Base-by-base conservation (phyloP, 2,797 vertebrate genomes). In the Strix occidentalis region DNA sequence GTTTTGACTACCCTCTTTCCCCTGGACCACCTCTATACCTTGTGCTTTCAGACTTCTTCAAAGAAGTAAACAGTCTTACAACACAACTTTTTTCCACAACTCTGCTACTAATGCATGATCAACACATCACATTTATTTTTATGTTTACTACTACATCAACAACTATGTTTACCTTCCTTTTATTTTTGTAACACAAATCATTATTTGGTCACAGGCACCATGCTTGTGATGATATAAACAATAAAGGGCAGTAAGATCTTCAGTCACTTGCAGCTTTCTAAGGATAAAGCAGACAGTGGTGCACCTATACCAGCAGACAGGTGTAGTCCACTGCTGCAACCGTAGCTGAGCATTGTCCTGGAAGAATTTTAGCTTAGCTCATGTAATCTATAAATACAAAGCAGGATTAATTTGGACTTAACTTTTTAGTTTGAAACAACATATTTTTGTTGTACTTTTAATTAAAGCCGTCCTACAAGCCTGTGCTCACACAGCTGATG, bases 291-390 rank as follows among this genome's bases (percentile, higher is more conserved):
- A 83, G 26, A 24, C 13, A 51, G 29, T 6, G 13, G 14, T 60
- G 31, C 56, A 46, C 8, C 19, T 45, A 26, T 35, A 37, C 10
- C 25, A 72, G 23, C 54, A 57, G 33, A 35, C 5, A 74, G 19
- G 5, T 50, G 13, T 25, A 63, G 16, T 39, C 39, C 2, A 0
- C 51, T 77, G 31, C 2, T 0, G 10, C 29, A 70, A 39, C 10
- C 61, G 16, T 43, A 80, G 16, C 28, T 63, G 29, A 80, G 13
- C 12, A 51, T 16, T 80, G 68, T 3, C 17, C 48, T 66, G 39
- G 84, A 90, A 64, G 3, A 35, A 57, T 54, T 76, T 87, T 70
- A 16, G 17, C 45, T 78, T 35, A 54, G 5, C 3, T 66, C 11
- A 33, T 26, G 1, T 16, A 56, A 70, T 41, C 15, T 75, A 45